Percentiles rank a stretch among this genome's conserved stretches.
These are phyloP conservation scores for Melieria omissa DNA, from an alignment of 2,888 invertebrate species.

Conservation along the genomic window DNA sequence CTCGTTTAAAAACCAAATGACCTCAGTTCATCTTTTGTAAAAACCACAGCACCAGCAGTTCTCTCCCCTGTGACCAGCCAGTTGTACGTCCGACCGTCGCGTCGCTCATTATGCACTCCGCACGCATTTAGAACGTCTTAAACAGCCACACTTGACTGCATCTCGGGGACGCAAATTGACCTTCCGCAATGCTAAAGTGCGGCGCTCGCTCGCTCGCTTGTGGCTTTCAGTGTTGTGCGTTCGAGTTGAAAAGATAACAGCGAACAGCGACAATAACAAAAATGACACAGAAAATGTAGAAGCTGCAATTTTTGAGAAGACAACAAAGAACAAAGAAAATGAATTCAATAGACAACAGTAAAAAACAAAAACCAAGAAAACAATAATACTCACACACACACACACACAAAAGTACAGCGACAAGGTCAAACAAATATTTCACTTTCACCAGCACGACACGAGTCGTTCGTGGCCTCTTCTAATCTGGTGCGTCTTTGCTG, in stretches of 20 bases:
- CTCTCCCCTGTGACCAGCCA: too few relatives aligned
- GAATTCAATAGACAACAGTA: background rate
- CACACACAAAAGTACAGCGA: background rate
- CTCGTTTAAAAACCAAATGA: too few relatives aligned
- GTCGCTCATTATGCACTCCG: too few relatives aligned
- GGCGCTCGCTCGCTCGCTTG: background rate
- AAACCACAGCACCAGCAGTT: too few relatives aligned
- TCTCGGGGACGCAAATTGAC: background rate
- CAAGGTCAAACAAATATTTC: background rate
- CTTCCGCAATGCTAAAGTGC: background rate
- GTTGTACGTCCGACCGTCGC: too few relatives aligned
- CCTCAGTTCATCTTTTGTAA: too few relatives aligned
- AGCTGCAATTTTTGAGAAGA: too few relatives aligned
- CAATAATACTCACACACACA: too few relatives aligned
- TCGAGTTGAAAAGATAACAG: constrained; percentile 2
- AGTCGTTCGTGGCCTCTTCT: too few relatives aligned
- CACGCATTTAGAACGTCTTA: too few relatives aligned
- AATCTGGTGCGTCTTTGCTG: too few relatives aligned
- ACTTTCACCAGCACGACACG: background rate
- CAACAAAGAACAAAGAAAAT: background rate
- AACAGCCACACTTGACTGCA: background rate
- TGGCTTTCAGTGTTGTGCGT: background rate
- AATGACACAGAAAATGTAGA: background rate
- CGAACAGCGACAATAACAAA: background rate
- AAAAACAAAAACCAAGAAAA: too few relatives aligned